A percentile compares a stretch with the other conserved stretches of the same genome.
These are phyloP conservation scores for Nesidiocoris tenuis DNA, from an alignment of 2,888 invertebrate species.

Conservation along the genomic window DNA sequence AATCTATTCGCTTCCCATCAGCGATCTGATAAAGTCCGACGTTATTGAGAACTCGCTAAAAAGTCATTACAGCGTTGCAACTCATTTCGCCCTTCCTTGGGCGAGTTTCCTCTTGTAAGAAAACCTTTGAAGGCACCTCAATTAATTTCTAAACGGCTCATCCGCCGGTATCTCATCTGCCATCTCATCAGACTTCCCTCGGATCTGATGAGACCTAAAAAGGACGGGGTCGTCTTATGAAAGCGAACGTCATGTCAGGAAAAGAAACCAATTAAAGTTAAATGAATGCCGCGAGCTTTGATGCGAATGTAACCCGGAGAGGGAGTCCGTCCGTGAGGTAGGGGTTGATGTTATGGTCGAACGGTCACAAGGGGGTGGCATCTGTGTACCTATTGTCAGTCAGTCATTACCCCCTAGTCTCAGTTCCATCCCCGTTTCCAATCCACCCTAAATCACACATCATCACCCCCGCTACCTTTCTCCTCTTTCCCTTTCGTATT, in stretches of 20 bases:
- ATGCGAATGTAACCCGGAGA: neutral
- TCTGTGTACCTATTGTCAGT: slow-evolving; percentile 26
- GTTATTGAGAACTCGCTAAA: too few relatives aligned
- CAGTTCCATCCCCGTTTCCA: neutral
- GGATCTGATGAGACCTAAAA: neutral
- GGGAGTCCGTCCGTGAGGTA: slow-evolving; percentile 6
- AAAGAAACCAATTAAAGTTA: slow-evolving; percentile 40
- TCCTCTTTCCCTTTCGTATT: neutral
- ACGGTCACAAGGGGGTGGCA: slow-evolving; percentile 9
- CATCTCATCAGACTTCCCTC: slow-evolving; percentile 8
- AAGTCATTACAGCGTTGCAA: neutral
- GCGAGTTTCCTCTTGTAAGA: neutral
- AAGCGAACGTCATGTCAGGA: neutral
- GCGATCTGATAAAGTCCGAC: too few relatives aligned
- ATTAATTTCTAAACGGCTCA: slow-evolving; percentile 28
- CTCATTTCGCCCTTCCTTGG: neutral
- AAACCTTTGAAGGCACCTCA: slow-evolving; percentile 30
- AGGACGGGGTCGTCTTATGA: neutral
- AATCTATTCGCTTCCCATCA: too few relatives aligned
- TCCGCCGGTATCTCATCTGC: neutral
- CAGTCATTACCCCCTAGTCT: slow-evolving; percentile 21
- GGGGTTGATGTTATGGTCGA: slow-evolving; percentile 12
- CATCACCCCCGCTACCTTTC: neutral
- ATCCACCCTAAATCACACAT: too few relatives aligned
- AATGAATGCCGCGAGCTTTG: slow-evolving; percentile 18